phyloP scores from a whole-genome alignment of 2,113 vertebrate genomes.

The Candoia aspera region DNA sequence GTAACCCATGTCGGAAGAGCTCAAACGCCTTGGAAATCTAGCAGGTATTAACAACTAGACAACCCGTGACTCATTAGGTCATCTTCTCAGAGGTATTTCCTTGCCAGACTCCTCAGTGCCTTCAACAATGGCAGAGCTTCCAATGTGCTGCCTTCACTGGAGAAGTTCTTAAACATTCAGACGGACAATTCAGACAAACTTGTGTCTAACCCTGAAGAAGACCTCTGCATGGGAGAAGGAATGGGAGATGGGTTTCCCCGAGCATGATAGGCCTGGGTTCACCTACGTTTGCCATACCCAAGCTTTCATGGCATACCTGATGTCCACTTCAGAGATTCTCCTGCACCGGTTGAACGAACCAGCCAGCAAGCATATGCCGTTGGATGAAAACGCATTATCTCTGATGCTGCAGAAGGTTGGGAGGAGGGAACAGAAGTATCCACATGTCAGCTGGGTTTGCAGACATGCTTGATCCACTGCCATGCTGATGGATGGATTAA shows the following conservation, averaged over 20 bases:
- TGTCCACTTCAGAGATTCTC: constrained; percentile 60
- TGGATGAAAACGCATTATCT: constrained; percentile 69
- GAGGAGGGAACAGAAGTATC: background rate
- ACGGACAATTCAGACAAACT: too few relatives aligned
- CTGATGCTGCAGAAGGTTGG: constrained; percentile 73
- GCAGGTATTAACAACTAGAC: too few relatives aligned
- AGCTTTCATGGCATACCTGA: constrained; percentile 62
- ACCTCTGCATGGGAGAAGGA: background rate
- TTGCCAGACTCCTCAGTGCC: too few relatives aligned
- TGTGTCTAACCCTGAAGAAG: background rate
- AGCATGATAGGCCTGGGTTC: background rate
- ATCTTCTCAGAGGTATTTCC: too few relatives aligned
- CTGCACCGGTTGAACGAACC: constrained; percentile 70
- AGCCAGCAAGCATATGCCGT: constrained; percentile 70
- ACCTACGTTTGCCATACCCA: background rate
- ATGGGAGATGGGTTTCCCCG: background rate
- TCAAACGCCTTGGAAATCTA: too few relatives aligned
- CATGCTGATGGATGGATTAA: background rate
- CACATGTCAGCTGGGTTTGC: background rate
- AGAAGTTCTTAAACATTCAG: too few relatives aligned
- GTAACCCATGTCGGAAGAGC: too few relatives aligned
- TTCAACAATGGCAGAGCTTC: too few relatives aligned
- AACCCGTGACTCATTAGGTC: too few relatives aligned
- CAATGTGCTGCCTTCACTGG: too few relatives aligned
- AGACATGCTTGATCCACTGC: background rate